Evolutionary conservation across 2,113 vertebrate species (phyloP).

Genomic region (Cyprinus carpio): DNA sequence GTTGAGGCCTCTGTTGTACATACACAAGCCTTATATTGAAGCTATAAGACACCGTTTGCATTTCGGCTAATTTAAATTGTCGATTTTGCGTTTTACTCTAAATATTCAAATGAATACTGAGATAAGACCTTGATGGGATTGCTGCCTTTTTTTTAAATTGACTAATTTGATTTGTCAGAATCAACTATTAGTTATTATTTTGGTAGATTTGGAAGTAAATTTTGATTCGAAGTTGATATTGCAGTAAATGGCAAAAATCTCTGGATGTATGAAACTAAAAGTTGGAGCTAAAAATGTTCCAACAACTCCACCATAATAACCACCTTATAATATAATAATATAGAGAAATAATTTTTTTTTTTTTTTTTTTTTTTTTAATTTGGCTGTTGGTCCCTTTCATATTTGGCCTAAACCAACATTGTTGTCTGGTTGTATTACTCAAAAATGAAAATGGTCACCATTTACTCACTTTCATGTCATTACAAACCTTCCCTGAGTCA

Average conservation of each 20-base stretch:
- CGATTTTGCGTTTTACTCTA: background rate
- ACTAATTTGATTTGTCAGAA: background rate
- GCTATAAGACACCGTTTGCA: background rate
- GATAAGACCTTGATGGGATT: background rate
- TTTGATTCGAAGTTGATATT: background rate
- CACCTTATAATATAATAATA: too few species aligned
- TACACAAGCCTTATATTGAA: background rate
- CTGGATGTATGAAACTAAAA: background rate
- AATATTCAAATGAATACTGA: background rate
- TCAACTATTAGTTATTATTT: background rate
- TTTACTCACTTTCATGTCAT: background rate
- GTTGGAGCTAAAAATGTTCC: background rate
- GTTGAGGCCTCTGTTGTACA: background rate
- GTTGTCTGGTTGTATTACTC: background rate
- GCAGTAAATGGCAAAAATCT: background rate
- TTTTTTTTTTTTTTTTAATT: background rate
- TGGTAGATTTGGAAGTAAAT: background rate
- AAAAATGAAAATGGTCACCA: background rate
- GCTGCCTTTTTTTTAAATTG: background rate
- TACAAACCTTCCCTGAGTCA: background rate
- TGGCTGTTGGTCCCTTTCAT: background rate
- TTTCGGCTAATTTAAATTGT: background rate
- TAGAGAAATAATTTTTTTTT: too few species aligned
- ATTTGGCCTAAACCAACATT: background rate
- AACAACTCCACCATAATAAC: background rate